Evolutionary conservation across 2,888 invertebrate genomes (phyloP).

Genomic region (Eupithecia vulgata): DNA sequence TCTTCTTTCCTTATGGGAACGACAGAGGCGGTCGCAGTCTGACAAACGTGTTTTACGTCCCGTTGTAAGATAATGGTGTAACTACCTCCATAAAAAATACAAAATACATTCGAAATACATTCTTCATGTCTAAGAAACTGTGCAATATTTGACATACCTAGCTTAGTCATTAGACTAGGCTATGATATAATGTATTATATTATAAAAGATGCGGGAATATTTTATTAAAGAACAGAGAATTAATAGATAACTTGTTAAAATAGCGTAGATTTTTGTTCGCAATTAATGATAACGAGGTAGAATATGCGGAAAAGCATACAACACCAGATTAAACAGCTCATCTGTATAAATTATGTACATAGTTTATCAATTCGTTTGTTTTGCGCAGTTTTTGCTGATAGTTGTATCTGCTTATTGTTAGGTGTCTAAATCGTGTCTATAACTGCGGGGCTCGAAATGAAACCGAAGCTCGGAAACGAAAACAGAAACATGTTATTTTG

Average conservation of each 20-base stretch:
- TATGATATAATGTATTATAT: neutral
- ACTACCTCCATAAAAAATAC: no score
- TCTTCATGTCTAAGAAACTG: neutral
- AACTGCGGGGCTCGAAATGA: no score
- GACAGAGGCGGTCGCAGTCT: no score
- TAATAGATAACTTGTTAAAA: constrained; percentile 31
- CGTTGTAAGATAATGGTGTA: no score
- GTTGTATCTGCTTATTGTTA: neutral
- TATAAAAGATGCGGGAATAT: no score
- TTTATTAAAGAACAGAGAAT: neutral
- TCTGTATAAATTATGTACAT: constrained; percentile 22
- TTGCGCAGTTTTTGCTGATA: neutral
- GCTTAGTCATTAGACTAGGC: no score
- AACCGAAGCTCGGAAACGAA: no score
- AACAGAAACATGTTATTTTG: no score
- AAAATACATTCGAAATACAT: no score
- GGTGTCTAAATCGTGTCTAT: no score
- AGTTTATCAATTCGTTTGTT: constrained; percentile 20
- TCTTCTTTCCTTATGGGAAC: no score
- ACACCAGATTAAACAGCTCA: constrained; percentile 43
- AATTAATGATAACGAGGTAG: constrained; percentile 48
- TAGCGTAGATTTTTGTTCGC: constrained; percentile 44
- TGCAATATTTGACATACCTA: neutral
- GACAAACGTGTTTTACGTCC: no score
- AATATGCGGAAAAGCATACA: constrained; percentile 55